phyloP scores from a whole-genome alignment of 2,888 invertebrate species.

The Phalangium opilio region DNA sequence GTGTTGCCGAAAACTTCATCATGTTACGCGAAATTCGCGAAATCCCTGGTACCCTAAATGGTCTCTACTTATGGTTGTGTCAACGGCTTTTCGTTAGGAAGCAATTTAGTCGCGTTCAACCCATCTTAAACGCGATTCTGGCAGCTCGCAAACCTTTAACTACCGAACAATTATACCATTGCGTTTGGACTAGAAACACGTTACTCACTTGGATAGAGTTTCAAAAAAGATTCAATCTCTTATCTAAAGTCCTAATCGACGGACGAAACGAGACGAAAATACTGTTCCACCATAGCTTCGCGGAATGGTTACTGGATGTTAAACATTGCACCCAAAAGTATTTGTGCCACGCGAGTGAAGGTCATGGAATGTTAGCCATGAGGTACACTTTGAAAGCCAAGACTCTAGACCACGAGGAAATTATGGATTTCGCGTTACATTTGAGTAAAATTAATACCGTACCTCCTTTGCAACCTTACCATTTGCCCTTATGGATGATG shows the following conservation, averaged over 20 bases:
- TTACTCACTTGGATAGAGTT: slow-evolving; percentile 65
- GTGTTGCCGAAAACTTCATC: slow-evolving; percentile 83
- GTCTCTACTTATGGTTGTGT: slow-evolving; percentile 84
- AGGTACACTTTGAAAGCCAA: slow-evolving; percentile 43
- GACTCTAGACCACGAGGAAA: slow-evolving; percentile 30
- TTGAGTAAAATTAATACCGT: slow-evolving; percentile 29
- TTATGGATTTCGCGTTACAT: slow-evolving; percentile 38
- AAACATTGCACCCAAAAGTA: slow-evolving; percentile 93
- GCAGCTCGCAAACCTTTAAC: slow-evolving; percentile 73
- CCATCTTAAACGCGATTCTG: slow-evolving; percentile 31
- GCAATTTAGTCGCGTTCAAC: slow-evolving; percentile 19
- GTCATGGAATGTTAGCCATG: slow-evolving; percentile 76
- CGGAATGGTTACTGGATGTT: slow-evolving; percentile 89
- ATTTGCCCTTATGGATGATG: slow-evolving; percentile 59
- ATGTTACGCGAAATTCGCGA: slow-evolving; percentile 77
- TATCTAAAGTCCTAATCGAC: slow-evolving; percentile 47
- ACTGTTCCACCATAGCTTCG: slow-evolving; percentile 86
- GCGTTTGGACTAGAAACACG: slow-evolving; percentile 62
- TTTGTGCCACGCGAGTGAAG: slow-evolving; percentile 68
- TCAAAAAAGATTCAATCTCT: slow-evolving; percentile 54
- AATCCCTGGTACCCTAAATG: slow-evolving; percentile 88
- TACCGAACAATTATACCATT: slow-evolving; percentile 61
- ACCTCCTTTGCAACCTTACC: slow-evolving; percentile 34
- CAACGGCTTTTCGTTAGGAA: slow-evolving; percentile 79
- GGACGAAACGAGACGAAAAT: slow-evolving; percentile 29